Conservation (phyloP, 2,888 invertebrate genomes). For the Ophonus ardosiacus region DNA sequence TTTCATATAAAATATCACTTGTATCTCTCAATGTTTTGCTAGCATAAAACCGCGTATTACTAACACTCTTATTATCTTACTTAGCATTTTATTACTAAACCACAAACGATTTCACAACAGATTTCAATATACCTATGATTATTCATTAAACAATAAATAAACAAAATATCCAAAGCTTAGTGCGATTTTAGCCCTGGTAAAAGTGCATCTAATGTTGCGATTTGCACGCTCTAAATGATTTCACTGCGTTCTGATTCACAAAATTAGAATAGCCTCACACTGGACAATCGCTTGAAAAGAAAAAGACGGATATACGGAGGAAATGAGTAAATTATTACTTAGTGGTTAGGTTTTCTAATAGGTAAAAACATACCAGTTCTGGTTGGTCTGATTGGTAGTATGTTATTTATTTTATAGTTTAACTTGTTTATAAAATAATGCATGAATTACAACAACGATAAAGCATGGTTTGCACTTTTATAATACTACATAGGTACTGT, state of each 20-base stretch:
- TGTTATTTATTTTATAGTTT: slow-evolving; percentile 1
- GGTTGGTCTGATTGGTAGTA: neutral
- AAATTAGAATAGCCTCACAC: slow-evolving; percentile 36
- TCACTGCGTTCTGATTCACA: slow-evolving; percentile 47
- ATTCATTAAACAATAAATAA: neutral
- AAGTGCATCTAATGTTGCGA: slow-evolving; percentile 50
- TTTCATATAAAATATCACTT: neutral
- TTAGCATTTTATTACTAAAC: slow-evolving; percentile 20
- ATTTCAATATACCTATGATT: neutral
- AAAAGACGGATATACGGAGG: slow-evolving; percentile 12
- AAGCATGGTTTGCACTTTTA: neutral
- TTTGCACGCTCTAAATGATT: slow-evolving; percentile 53
- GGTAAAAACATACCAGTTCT: slow-evolving; percentile 2
- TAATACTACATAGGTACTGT: neutral
- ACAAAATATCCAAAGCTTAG: neutral
- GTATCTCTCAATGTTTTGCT: neutral
- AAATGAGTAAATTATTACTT: slow-evolving; percentile 21
- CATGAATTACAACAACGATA: neutral
- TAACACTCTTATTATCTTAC: neutral
- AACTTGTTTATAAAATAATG: neutral
- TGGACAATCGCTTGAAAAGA: slow-evolving; percentile 30
- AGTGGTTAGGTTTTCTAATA: slow-evolving; percentile 26
- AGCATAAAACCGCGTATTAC: neutral
- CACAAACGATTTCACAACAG: slow-evolving; percentile 19
- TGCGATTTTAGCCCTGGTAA: slow-evolving; percentile 4